Percentiles rank a stretch among this genome's conserved stretches.
Evolutionary conservation across 2,113 vertebrate species (phyloP).

Genomic region (Glaucomys volans): DNA sequence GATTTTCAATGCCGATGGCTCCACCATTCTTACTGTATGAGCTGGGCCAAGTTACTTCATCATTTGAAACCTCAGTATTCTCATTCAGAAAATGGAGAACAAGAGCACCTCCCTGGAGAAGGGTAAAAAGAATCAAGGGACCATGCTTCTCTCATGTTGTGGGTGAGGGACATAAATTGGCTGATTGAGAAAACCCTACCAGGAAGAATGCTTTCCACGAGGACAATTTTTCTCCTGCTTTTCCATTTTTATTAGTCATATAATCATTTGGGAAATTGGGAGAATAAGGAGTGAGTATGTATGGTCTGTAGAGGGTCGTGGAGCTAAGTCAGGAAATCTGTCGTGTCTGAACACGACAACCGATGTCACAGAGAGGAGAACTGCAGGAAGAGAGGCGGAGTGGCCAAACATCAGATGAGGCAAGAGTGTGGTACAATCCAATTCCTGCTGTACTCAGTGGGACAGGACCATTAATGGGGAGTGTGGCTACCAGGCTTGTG

Average conservation of each 20-base stretch:
- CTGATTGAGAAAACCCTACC: background rate
- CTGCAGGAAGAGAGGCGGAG: background rate
- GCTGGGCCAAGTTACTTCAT: background rate
- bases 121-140: background rate
- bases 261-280: background rate
- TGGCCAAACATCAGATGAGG: background rate
- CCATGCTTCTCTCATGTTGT: background rate
- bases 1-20: background rate
- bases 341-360: background rate
- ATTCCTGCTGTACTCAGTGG: background rate
- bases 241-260: background rate
- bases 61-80: background rate
- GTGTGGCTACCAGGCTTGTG: background rate
- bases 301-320: rapidly evolving
- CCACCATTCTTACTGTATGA: background rate
- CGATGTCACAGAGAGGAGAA: background rate
- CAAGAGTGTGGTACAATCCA: background rate
- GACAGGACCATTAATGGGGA: background rate
- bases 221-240: background rate
- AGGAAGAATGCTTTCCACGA: background rate
- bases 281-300: background rate
- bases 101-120: background rate
- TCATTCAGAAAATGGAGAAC: background rate
- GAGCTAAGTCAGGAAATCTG: background rate
- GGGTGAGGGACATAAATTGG: background rate